Evolutionary conservation across 1,140 invertebrate species (phyloP).

Genomic region (Euwallacea fornicatus): DNA sequence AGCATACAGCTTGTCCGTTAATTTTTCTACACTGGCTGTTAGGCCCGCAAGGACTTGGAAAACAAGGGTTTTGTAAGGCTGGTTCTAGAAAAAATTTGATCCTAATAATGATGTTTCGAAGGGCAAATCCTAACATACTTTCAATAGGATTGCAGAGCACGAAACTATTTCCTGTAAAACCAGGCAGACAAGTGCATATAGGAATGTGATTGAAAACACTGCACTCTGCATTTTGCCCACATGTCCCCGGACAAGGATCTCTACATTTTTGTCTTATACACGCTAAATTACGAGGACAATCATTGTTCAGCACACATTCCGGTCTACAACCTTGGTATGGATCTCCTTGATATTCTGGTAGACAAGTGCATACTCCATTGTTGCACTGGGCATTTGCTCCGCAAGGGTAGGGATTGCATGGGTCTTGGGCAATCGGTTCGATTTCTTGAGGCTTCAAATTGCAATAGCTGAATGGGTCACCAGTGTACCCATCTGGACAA

Average conservation of each 20-base stretch:
- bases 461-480: slow-evolving; percentile 74
- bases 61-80: slow-evolving; percentile 59
- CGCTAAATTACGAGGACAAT: slow-evolving; percentile 66
- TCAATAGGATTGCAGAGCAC: slow-evolving; percentile 60
- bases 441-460: slow-evolving; percentile 58
- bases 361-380: slow-evolving; percentile 64
- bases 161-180: slow-evolving; percentile 66
- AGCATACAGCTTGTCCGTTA: slow-evolving; percentile 65
- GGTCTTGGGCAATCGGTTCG: slow-evolving; percentile 50
- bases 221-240: slow-evolving; percentile 69
- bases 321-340: slow-evolving; percentile 68
- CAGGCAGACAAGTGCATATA: slow-evolving; percentile 67
- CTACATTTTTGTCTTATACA: slow-evolving; percentile 66
- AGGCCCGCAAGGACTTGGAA: slow-evolving; percentile 65
- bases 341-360: slow-evolving; percentile 64
- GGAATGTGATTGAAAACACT: slow-evolving; percentile 66
- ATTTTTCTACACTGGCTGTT: slow-evolving; percentile 66
- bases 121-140: slow-evolving; percentile 53
- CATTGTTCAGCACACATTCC: slow-evolving; percentile 70
- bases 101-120: neutral
- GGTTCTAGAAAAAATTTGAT: slow-evolving; percentile 41
- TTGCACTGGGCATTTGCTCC: slow-evolving; percentile 66
- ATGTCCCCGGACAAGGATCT: slow-evolving; percentile 69
- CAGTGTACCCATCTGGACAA: slow-evolving; percentile 68
- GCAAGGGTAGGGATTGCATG: slow-evolving; percentile 65